These are phyloP conservation scores for Poecilia latipinna DNA, from an alignment of 2,113 vertebrate species.

Conservation along the genomic window DNA sequence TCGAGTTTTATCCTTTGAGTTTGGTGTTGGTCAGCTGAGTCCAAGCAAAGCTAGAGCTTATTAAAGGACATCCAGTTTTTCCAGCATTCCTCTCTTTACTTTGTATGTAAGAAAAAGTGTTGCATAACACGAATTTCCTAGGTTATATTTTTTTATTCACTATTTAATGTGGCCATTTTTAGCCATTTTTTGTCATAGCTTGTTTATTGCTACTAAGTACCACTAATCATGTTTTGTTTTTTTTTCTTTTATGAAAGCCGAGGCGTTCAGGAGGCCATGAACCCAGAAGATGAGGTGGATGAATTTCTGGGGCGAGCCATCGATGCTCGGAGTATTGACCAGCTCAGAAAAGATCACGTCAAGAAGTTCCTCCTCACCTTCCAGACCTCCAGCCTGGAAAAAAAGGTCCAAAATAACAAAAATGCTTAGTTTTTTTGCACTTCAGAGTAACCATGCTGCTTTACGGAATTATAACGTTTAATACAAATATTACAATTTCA, in stretches of 20 bases:
- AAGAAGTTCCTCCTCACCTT: conserved; percentile 96
- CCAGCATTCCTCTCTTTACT: too few species aligned
- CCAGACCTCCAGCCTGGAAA: conserved; percentile 92
- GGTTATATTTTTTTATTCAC: too few species aligned
- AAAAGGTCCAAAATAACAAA: conserved; percentile 82
- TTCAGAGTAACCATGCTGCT: not conserved
- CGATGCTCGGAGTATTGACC: conserved; percentile 94
- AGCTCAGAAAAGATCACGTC: conserved; percentile 95
- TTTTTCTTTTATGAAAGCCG: conserved; percentile 77
- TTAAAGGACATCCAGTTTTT: too few species aligned
- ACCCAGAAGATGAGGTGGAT: conserved; percentile 95
- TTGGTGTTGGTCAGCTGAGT: too few species aligned
- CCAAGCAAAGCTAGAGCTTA: too few species aligned
- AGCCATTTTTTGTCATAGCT: too few species aligned
- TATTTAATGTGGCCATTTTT: too few species aligned
- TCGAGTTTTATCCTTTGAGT: too few species aligned
- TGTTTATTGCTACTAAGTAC: too few species aligned
- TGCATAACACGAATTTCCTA: too few species aligned
- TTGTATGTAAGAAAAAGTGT: too few species aligned
- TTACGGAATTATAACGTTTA: not conserved
- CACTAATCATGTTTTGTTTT: not conserved
- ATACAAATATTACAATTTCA: not conserved
- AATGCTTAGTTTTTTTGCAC: not conserved
- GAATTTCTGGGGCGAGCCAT: conserved; percentile 96
- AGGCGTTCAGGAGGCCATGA: conserved; percentile 90